Percentiles rank a stretch among this genome's conserved stretches.
Conservation (phyloP, 2,797 vertebrate genomes). For the Spheniscus humboldti region DNA sequence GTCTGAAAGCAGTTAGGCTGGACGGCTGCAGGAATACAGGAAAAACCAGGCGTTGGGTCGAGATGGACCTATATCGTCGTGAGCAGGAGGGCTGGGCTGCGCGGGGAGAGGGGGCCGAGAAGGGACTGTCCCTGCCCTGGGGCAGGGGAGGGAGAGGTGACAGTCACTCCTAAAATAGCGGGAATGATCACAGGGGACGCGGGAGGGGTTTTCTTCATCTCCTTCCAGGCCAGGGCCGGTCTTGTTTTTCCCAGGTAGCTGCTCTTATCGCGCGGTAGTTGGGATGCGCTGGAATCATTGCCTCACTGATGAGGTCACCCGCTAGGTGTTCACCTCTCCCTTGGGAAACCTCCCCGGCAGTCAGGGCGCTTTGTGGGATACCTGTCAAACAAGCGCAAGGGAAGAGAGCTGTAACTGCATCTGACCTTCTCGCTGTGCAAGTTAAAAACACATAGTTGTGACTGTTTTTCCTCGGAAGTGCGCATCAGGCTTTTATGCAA, state of each 20-base stretch:
- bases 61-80: accelerated
- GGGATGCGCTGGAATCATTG: not conserved
- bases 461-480: not conserved
- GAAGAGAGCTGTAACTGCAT: too few relatives aligned
- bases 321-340: not conserved
- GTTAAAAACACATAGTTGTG: not conserved
- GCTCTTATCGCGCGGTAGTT: accelerated
- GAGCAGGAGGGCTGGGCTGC: not conserved
- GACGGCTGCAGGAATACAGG: not conserved
- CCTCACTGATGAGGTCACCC: not conserved
- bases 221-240: not conserved
- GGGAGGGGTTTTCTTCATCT: not conserved
- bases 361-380: not conserved
- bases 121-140: not conserved
- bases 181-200: accelerated
- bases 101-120: not conserved
- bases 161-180: accelerated
- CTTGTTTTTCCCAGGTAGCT: not conserved
- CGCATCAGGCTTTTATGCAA: accelerated
- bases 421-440: accelerated
- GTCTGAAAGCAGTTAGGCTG: not conserved
- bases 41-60: not conserved
- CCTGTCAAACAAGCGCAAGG: not conserved
- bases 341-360: not conserved
- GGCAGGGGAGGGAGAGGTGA: not conserved